Evolutionary conservation across 1,140 invertebrate genomes (phyloP), one percentile per base, ranked within the genome.

Genomic region (Brachionus rubens): DNA sequence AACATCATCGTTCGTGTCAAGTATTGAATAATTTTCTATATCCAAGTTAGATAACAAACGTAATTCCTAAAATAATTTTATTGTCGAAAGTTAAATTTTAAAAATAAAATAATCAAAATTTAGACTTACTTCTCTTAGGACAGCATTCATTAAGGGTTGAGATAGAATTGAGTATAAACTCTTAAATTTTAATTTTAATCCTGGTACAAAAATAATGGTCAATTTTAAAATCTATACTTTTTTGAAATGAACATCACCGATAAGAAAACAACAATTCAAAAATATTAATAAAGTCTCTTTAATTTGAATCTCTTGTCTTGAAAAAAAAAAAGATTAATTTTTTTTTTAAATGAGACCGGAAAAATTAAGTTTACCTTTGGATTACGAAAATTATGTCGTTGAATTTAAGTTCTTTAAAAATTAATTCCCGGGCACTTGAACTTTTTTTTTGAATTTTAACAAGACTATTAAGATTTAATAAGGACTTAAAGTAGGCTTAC

Each of bases 81-180:
- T 33, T 7, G 2, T 16, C 12, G n/a, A n/a, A n/a, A 33, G 9
- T 19, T 19, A 59, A 59, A 40, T 16, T 28, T 36, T 7, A 16
- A 59, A 40, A 59, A 59, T 36, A 5, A 36, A 36, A 36, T 36
- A 36, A 46, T 10, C 4, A 56, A 56, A 56, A 56, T 3, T 14
- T n/a, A n/a, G n/a, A n/a, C 43, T 50, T 72, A 72, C 68, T 54
- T 72, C 68, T 72, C 68, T 72, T 21, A 72, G n/a, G 9, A 72
- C 14, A 14, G 50, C 46, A n/a, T 41, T 54, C 3, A 48, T 48
- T n/a, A 72, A 40, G 9, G 68, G 68, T 19, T 72, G 68, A 16
- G 46, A 21, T 21, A 72, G 28, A 14, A 72, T 54, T 50, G 46
- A 50, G 16, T 72, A 50, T 16, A 72, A 50, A 24, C 50, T 72